Evolutionary conservation across 2,888 invertebrate genomes (phyloP), one percentile per base, ranked within the genome.

Genomic region (Lithosia quadra): DNA sequence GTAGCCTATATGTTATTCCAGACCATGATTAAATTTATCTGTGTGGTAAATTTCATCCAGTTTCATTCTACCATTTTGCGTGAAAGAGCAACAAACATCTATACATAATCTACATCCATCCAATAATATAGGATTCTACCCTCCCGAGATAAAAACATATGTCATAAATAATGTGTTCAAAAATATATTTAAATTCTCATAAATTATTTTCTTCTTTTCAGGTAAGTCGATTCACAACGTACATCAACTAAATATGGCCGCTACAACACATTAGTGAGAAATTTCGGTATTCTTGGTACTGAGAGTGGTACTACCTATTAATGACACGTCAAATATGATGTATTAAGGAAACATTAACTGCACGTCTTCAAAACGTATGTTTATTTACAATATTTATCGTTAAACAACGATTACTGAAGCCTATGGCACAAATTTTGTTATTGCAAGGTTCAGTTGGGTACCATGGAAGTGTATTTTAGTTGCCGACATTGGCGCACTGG

Each of bases 321-420:
- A 76, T 71, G 62, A 55, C 43, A 53, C 70, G 71, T 76, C 80
- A 76, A 80, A 73, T 74, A 72, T 78, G 84, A 87, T 84, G 71
- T 82, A 86, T 84, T 67, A 74, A 75, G 84, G 84, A 85, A 84
- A 77, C 76, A 82, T 78, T 83, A 81, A 62, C 34, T 28, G 22
- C n/a, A 58, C 8, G n/a, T 68, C 63, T 63, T 58, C 69, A 65
- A 71, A 33, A 64, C 60, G 39, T 8, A 67, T 55, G n/a, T 22
- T 33, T 63, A 24, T 62, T 62, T 22, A 33, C 15, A 28, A 49
- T 4, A 24, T 33, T n/a, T 62, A 4, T 49, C 4, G 21, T 1
- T 13, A 11, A 34, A 34, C 13, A 21, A 34, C 28, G 18, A 57
- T 36, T 36, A 28, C 28, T 4, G 28, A 28, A 34, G 39, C 8